Percentiles rank a stretch among this genome's conserved stretches.
Evolutionary conservation across 2,888 invertebrate species (phyloP).

Genomic region (Nasonovia ribisnigri): DNA sequence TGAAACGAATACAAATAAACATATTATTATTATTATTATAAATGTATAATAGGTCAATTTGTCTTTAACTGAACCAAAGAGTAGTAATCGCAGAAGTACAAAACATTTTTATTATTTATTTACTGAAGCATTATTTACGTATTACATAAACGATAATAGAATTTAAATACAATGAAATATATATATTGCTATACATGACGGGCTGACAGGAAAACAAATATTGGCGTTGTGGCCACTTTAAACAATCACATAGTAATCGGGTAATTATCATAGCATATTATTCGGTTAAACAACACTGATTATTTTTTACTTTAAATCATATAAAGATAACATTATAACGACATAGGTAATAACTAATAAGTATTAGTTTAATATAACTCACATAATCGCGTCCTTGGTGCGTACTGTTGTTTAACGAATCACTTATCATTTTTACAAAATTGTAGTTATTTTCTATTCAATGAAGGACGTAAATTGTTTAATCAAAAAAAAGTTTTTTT

Average conservation of each 20-base stretch:
- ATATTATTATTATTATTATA: not conserved
- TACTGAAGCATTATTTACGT: not conserved
- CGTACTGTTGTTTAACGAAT: constrained; percentile 22
- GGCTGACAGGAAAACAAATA: not conserved
- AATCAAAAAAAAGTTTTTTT: not conserved
- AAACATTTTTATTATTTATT: not conserved
- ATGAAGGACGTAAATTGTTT: not conserved
- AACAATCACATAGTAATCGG: not conserved
- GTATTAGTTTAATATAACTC: constrained; percentile 2
- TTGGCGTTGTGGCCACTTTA: not conserved
- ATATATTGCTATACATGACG: not conserved
- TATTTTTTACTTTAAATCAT: not conserved
- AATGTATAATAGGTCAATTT: not conserved
- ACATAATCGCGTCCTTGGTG: constrained; percentile 54
- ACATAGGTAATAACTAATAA: constrained; percentile 10
- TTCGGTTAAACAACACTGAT: not conserved
- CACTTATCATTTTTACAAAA: constrained; percentile 37
- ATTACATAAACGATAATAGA: not conserved
- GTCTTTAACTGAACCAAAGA: not conserved
- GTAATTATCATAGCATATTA: too few relatives aligned
- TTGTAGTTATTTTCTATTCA: not conserved
- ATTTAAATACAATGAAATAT: not conserved
- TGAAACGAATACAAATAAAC: not conserved
- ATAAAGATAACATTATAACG: not conserved
- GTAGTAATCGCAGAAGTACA: not conserved